These are phyloP conservation scores for Rapana venosa DNA, from an alignment of 2,888 invertebrate species.

Conservation along the genomic window DNA sequence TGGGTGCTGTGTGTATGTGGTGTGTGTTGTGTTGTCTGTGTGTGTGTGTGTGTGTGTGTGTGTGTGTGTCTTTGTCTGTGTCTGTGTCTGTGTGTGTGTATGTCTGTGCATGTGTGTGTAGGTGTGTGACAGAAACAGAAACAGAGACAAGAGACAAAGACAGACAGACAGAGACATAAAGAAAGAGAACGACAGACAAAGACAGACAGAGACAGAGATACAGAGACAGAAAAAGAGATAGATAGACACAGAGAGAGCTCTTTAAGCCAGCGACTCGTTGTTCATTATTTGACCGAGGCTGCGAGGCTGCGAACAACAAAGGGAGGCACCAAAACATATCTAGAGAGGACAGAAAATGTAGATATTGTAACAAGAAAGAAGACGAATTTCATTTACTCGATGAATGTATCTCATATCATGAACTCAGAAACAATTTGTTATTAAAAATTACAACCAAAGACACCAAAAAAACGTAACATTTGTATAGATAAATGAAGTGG, in stretches of 20 bases:
- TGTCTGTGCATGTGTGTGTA: background rate
- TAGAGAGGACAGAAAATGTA: background rate
- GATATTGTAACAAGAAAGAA: background rate
- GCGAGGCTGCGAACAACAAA: too few relatives aligned
- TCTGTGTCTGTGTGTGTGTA: background rate
- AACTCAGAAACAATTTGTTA: too few relatives aligned
- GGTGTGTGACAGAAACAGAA: background rate
- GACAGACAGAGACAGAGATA: background rate
- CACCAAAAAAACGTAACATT: too few relatives aligned
- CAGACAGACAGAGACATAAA: background rate
- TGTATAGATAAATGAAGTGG: too few relatives aligned
- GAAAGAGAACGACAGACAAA: background rate
- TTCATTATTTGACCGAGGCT: too few relatives aligned
- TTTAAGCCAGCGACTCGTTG: too few relatives aligned
- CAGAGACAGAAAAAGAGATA: background rate
- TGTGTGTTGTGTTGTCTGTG: background rate
- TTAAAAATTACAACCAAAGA: too few relatives aligned
- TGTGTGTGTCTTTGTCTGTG: background rate
- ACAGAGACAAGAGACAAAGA: too few relatives aligned
- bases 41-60: conserved; percentile 7
- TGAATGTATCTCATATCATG: too few relatives aligned
- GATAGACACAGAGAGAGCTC: background rate
- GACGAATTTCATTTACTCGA: background rate
- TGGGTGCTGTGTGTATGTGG: too few relatives aligned
- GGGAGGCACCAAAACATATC: too few relatives aligned